A percentile compares a stretch with the other conserved stretches of the same genome.
Conservation (phyloP, 2,113 vertebrate species). For the Peucedramus taeniatus region DNA sequence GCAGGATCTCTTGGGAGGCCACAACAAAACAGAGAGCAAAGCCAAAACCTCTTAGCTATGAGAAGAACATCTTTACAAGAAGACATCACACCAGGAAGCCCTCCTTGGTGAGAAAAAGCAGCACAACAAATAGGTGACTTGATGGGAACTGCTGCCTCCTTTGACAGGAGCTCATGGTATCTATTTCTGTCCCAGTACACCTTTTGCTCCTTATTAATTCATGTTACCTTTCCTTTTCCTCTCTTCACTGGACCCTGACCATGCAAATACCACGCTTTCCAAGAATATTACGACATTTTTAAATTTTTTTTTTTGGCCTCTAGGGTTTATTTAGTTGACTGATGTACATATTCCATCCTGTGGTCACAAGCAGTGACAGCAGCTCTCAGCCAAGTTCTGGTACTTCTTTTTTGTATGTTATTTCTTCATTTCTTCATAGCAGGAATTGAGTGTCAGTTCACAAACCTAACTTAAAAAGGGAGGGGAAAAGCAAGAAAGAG, state of each 20-base stretch:
- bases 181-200: not conserved
- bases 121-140: not conserved
- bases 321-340: not conserved
- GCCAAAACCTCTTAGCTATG: not conserved
- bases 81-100: not conserved
- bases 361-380: not conserved
- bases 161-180: not conserved
- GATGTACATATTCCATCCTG: not conserved
- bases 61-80: not conserved
- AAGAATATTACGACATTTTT: not conserved
- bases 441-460: not conserved
- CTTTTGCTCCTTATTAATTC: not conserved
- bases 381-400: not conserved
- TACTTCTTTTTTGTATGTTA: not conserved
- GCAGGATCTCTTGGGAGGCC: not conserved
- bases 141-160: not conserved
- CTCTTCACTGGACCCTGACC: not conserved
- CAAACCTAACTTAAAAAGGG: not conserved
- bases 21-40: not conserved
- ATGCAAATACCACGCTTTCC: not conserved
- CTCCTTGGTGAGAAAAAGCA: not conserved
- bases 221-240: not conserved
- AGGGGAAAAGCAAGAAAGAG: not conserved
- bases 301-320: not conserved
- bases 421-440: not conserved